Percentiles rank a stretch among this genome's conserved stretches.
These are phyloP conservation scores for Vulpes lagopus DNA, from an alignment of 2,113 vertebrate species.

Conservation along the genomic window DNA sequence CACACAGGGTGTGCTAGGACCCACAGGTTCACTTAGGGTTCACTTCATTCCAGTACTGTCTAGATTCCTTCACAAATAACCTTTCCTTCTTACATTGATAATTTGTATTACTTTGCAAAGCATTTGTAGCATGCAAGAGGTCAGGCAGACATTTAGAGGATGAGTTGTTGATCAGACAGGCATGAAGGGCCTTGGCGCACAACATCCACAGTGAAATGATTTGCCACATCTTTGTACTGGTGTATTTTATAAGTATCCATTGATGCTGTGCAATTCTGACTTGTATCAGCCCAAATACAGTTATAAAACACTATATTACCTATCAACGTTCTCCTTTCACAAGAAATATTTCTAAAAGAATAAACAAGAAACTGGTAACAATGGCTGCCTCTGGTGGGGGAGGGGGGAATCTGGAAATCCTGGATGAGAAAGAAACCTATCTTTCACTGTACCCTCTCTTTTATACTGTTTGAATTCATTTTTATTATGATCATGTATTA, in stretches of 20 bases:
- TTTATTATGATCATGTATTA: not conserved
- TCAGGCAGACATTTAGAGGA: not conserved
- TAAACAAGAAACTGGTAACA: not conserved
- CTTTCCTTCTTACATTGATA: not conserved
- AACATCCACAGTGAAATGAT: not conserved
- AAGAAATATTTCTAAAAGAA: constrained; percentile 20
- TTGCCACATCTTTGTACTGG: not conserved
- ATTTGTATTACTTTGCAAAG: not conserved
- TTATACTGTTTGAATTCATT: not conserved
- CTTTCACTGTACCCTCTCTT: not conserved
- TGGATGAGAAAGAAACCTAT: not conserved
- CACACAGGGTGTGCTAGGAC: not conserved
- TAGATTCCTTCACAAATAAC: constrained; percentile 8
- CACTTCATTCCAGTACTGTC: not conserved
- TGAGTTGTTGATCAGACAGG: not conserved
- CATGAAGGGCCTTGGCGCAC: not conserved
- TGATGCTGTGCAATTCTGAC: not conserved
- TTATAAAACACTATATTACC: not conserved
- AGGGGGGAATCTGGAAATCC: not conserved
- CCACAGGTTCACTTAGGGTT: not conserved
- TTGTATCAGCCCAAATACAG: not conserved
- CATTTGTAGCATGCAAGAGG: not conserved
- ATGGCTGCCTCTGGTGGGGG: not conserved
- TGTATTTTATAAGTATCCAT: not conserved
- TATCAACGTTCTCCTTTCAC: not conserved